These are phyloP conservation scores for Drosophila rellima DNA, from an alignment of 2,888 invertebrate genomes.

Conservation along the genomic window DNA sequence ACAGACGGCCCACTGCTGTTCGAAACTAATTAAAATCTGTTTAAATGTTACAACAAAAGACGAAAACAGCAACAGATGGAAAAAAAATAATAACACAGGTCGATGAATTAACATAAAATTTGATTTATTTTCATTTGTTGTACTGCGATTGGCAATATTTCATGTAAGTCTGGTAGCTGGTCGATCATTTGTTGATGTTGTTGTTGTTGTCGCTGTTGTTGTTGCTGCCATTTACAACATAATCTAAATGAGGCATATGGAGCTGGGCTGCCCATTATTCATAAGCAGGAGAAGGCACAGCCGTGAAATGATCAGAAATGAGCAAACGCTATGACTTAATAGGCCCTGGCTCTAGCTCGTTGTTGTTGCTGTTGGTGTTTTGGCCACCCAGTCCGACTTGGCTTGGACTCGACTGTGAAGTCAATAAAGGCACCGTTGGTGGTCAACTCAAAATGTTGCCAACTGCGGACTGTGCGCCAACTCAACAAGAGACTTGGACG, in stretches of 20 bases:
- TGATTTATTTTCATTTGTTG: slow-evolving; percentile 57
- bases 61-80: slow-evolving; percentile 2
- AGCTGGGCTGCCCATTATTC: slow-evolving; percentile 71
- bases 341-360: slow-evolving; percentile 70
- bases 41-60: slow-evolving; percentile 55
- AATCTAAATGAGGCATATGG: slow-evolving; percentile 77
- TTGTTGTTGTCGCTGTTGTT: slow-evolving; percentile 24
- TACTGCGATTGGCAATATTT: slow-evolving; percentile 74
- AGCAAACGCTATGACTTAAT: slow-evolving; percentile 83
- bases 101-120: slow-evolving; percentile 66
- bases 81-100: slow-evolving; percentile 31
- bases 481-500: slow-evolving; percentile 53
- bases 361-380: slow-evolving; percentile 44
- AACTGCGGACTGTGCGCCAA: slow-evolving; percentile 58
- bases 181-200: slow-evolving; percentile 27
- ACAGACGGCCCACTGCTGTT: slow-evolving; percentile 73
- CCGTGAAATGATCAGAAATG: slow-evolving; percentile 78
- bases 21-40: slow-evolving; percentile 79
- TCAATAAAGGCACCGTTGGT: slow-evolving; percentile 85
- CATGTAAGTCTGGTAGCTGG: slow-evolving; percentile 67
- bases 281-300: slow-evolving; percentile 61
- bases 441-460: slow-evolving; percentile 79
- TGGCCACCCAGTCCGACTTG: slow-evolving; percentile 60
- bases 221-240: slow-evolving; percentile 74
- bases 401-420: slow-evolving; percentile 67